These are phyloP conservation scores for Bradynema listronoti DNA, from an alignment of 1,140 invertebrate species.

Conservation along the genomic window DNA sequence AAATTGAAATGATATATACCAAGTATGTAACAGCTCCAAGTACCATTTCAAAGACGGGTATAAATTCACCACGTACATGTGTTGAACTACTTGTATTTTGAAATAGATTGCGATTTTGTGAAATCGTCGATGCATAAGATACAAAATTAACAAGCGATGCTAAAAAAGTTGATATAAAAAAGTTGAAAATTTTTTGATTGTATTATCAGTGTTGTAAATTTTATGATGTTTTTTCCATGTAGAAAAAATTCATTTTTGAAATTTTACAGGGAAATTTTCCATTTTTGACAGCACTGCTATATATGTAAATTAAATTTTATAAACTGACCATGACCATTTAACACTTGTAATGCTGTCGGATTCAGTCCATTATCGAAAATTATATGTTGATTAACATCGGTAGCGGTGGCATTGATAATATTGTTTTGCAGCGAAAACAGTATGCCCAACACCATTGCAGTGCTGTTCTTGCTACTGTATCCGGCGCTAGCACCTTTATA, in stretches of 20 bases:
- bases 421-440: constrained; percentile 18
- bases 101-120: background rate
- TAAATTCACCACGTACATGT: constrained; percentile 4
- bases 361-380: background rate
- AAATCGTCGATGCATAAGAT: background rate
- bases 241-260: background rate
- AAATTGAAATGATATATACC: constrained; percentile 33
- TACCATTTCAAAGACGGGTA: constrained; percentile 55
- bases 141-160: background rate
- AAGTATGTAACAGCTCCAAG: constrained; percentile 54
- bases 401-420: constrained; percentile 13
- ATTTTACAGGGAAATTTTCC: background rate
- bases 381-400: background rate
- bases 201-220: no score
- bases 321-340: background rate
- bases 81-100: background rate
- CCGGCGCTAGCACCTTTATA: no score
- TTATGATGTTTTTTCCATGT: background rate
- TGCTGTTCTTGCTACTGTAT: no score
- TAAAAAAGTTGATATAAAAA: constrained; percentile 4
- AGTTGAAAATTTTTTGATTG: no score
- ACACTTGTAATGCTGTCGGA: background rate
- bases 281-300: background rate
- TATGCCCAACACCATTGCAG: constrained; percentile 15
- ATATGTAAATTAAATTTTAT: background rate